Base-by-base conservation (phyloP, 2,888 invertebrate species). In the Rhagonycha fulva region DNA sequence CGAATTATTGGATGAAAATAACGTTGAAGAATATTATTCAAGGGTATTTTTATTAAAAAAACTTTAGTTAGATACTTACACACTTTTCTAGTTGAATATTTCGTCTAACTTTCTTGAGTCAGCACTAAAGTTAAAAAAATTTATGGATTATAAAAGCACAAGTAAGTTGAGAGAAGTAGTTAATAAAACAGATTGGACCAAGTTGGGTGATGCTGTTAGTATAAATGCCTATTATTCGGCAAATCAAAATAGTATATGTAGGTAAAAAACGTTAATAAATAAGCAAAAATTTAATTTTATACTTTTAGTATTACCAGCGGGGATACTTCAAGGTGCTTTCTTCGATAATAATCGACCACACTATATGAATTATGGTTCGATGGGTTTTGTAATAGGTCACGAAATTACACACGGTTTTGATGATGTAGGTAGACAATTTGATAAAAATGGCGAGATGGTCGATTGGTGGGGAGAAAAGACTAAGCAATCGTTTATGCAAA, bases 321-420 rank as follows among this genome's bases (percentile, higher is more conserved):
- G 96, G 76, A 95, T 96, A 79, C 89, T 97, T 2, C 96, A 96
- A 90, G 95, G 95, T 1, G 91, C 93, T 1, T 96, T 96, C 90
- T 97, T 96, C 88, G 93, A 92, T 70, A 93, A 94, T 68, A 92
- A 94, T 62, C 92, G 96, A 24, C 96, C 96, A 0, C 92, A 92
- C 80, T 97, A 95, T 85, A 93, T 96, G 93, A 96, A 96, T 87
- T 96, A 94, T 82, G 95, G 94, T 14, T 93, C 94, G 7, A 94
- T 96, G 78, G 96, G 96, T 2, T 94, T 93, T 83, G 94, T 95
- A 11, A 95, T 96, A 83, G 95, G 95, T 0, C 96, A 96, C 84
- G 96, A 96, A 88, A 94, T 96, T 70, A 95, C 95, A 0, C 95
- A 96, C 83, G 95, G 95, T 5, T 95, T 95, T 82, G 95, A 95